Base-by-base conservation (phyloP, 1,140 invertebrate genomes). In the Hetaerina americana region DNA sequence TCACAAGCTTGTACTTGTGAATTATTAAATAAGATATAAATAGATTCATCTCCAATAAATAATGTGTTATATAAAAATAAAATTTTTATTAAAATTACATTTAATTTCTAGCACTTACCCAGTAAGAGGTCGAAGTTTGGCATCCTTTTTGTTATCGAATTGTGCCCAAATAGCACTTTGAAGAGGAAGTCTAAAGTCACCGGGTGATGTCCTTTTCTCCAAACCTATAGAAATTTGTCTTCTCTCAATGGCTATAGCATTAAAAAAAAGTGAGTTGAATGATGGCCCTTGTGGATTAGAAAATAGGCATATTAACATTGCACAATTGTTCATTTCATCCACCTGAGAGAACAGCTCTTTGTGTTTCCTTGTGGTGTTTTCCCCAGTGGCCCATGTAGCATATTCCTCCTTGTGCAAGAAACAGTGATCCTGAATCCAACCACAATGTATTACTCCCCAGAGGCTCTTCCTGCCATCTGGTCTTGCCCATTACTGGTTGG, bases 91-190 rank as follows among this genome's bases (percentile, higher is more conserved):
- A n/a, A n/a, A n/a, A n/a, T n/a, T n/a, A n/a, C n/a, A n/a, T n/a
- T n/a, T n/a, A n/a, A n/a, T n/a, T n/a, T n/a, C n/a, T n/a, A n/a
- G n/a, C 27, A 69, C 73, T 75, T 29, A 76, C 76, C 75, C 70
- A 71, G 75, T 74, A 28, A 75, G 69, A n/a, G 76, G 74, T 22
- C 70, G 70, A 26, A 76, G 71, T 68, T 73, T 15, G 1, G 10
- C 71, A n/a, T 70, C 22, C 28, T 70, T 73, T 40, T 69, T 69
- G 26, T 49, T 69, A 49, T 73, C 72, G 66, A 73, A 73, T 27
- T 74, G 73, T 24, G 73, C 72, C 76, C 76, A 77, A 6, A 77
- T 73, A 27, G 75, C 73, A 31, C 72, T 29, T 25, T 72, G 25
- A 18, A 77, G 66, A 22, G 76, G 71, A 49, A 73, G 73, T 31